Percentiles rank a stretch among this genome's conserved stretches.
phyloP scores from a whole-genome alignment of 2,797 vertebrate genomes.

The Heteromormyrus szaboi region DNA sequence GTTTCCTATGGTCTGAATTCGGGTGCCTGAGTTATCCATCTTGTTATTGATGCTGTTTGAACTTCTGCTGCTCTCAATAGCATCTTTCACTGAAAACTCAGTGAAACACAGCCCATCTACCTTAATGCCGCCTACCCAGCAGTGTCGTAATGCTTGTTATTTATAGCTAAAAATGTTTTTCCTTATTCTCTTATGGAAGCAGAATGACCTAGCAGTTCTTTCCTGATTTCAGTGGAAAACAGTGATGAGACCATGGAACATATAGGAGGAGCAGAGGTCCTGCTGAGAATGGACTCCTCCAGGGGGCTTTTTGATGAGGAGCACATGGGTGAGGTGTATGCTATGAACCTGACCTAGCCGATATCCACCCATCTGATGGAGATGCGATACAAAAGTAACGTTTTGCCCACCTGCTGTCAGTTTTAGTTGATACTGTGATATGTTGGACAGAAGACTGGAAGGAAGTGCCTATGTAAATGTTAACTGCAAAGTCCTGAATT shows the following conservation, averaged over 20 bases:
- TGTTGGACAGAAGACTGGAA: not conserved
- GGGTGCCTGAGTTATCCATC: not conserved
- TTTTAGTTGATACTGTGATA: not conserved
- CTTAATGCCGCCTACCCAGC: not conserved
- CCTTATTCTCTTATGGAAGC: not conserved
- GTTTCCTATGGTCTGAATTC: not conserved
- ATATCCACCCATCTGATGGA: not conserved
- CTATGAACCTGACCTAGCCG: not conserved
- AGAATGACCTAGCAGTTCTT: not conserved
- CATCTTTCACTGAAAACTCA: not conserved
- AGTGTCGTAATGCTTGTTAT: not conserved
- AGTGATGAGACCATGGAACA: constrained; percentile 87
- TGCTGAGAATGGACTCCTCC: constrained; percentile 87
- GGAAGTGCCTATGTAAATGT: not conserved
- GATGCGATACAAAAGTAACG: not conserved
- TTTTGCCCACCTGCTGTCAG: not conserved
- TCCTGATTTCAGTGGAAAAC: constrained; percentile 72
- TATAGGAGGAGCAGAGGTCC: constrained; percentile 82
- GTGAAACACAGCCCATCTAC: not conserved
- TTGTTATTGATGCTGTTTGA: not conserved
- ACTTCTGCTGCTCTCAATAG: not conserved
- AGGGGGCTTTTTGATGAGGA: constrained; percentile 73
- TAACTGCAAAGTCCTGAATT: not conserved
- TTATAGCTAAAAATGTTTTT: not conserved
- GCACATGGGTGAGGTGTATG: constrained; percentile 69